phyloP scores from a whole-genome alignment of 2,888 invertebrate genomes.

The Tenthredo mesomela region DNA sequence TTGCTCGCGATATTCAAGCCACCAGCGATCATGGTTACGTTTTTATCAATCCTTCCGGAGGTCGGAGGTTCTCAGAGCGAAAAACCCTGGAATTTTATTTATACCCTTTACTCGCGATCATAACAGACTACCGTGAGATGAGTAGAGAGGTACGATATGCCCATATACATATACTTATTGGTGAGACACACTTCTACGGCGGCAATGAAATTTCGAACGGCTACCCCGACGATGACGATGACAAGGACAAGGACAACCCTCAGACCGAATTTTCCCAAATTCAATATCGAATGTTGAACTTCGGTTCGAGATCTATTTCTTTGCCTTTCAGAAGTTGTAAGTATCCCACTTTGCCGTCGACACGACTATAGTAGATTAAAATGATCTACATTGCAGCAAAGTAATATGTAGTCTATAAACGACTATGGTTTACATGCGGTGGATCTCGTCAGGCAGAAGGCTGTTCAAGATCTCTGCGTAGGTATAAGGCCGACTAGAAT shows the following conservation, averaged over 20 bases:
- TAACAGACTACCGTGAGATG: background rate
- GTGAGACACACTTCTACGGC: background rate
- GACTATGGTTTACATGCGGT: constrained; percentile 25
- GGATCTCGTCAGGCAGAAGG: background rate
- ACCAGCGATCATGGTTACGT: constrained; percentile 29
- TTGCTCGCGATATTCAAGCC: constrained; percentile 29
- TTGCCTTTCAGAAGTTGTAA: background rate
- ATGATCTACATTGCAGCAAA: background rate
- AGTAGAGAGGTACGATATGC: background rate
- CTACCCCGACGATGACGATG: no score
- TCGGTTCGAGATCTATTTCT: no score
- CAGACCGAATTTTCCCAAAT: background rate
- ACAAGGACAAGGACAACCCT: no score
- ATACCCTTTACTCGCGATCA: background rate
- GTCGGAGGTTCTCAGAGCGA: constrained; percentile 19
- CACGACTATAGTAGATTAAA: background rate
- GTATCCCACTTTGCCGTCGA: background rate
- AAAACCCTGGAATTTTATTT: background rate
- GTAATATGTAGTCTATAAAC: constrained; percentile 3
- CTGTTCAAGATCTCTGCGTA: background rate
- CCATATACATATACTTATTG: background rate
- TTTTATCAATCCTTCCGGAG: constrained; percentile 37
- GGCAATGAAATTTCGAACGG: background rate
- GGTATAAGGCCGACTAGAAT: constrained; percentile 16
- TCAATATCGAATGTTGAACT: no score